Base-by-base conservation (phyloP, 1,140 invertebrate genomes). In the Harpegnathos saltator region DNA sequence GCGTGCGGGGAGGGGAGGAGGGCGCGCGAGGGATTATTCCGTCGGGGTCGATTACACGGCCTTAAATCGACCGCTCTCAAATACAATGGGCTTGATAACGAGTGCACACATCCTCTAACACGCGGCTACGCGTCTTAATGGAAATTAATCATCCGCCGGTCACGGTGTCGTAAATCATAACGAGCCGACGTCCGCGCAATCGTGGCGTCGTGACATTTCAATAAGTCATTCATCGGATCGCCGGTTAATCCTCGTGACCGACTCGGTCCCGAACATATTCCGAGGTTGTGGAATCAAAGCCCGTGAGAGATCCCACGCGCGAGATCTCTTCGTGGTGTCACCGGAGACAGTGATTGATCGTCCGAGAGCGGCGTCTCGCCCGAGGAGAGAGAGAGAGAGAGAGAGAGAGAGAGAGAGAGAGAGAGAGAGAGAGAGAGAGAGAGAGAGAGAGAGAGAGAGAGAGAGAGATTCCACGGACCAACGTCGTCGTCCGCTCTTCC, bases 301-400 rank as follows among this genome's bases (percentile, higher is more conserved):
- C 19, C 71, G 72, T 48, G 72, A 44, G 81, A 80, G 72, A 65
- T 74, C 81, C 81, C 71, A 65, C 81, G 81, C 81, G 81, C 81
- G 81, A 72, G 81, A 83, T 83, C 81, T 83, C 81, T 59, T 83
- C 50, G 71, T 22, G 81, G 62, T 78, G 81, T 87, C 86, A 71
- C 63, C 62, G 74, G 50, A 38, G 85, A 88, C 85, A 87, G 86
- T 88, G 87, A 88, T 88, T 84, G 87, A 88, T 88, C 83, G 85
- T 77, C 75, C 68, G 50, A 26, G 71, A 59, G 74, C 63, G 69
- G 69, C 52, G 65, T 59, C 75, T 80, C 75, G 65, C 48, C 22
- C 63, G 33, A n/a, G 50, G 56, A 58, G 38, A 44, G 62, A 52
- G 7, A 65, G 52, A 54, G 52, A 7, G 56, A 58, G 56, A 58